Evolutionary conservation across 2,113 vertebrate species (phyloP).

Genomic region (Oreotrochilus melanogaster): DNA sequence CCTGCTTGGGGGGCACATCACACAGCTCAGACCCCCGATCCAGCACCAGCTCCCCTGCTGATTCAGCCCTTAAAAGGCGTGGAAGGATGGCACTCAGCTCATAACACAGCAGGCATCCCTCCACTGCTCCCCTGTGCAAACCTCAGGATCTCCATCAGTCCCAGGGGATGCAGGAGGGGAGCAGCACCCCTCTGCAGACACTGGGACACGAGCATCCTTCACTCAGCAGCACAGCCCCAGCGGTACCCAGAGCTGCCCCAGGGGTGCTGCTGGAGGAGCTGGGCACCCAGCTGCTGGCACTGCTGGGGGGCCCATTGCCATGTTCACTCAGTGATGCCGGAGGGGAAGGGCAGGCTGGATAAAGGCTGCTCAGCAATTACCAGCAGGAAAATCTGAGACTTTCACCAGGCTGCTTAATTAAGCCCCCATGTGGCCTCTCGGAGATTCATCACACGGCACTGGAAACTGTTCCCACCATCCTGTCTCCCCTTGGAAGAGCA

Average conservation of each 20-base stretch:
- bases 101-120: neutral
- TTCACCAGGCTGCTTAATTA: slow-evolving; percentile 69
- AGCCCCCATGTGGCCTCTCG: slow-evolving; percentile 70
- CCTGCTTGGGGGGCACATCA: too few species aligned
- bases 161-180: rapidly evolving
- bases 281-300: rapidly evolving
- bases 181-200: neutral
- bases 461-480: slow-evolving; percentile 21
- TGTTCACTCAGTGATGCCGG: neutral
- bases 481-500: neutral
- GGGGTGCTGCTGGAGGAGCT: rapidly evolving
- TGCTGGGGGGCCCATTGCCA: neutral
- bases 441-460: slow-evolving; percentile 22
- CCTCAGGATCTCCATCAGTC: neutral
- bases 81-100: rapidly evolving
- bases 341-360: neutral
- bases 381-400: slow-evolving; percentile 56
- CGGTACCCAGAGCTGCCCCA: neutral
- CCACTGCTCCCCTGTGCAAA: rapidly evolving
- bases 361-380: slow-evolving; percentile 55
- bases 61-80: rapidly evolving
- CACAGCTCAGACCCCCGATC: too few species aligned
- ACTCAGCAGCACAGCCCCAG: rapidly evolving
- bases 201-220: neutral
- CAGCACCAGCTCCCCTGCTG: neutral